A percentile compares a stretch with the other conserved stretches of the same genome.
phyloP scores from a whole-genome alignment of 2,797 vertebrate species.

The Pangasius macronema region DNA sequence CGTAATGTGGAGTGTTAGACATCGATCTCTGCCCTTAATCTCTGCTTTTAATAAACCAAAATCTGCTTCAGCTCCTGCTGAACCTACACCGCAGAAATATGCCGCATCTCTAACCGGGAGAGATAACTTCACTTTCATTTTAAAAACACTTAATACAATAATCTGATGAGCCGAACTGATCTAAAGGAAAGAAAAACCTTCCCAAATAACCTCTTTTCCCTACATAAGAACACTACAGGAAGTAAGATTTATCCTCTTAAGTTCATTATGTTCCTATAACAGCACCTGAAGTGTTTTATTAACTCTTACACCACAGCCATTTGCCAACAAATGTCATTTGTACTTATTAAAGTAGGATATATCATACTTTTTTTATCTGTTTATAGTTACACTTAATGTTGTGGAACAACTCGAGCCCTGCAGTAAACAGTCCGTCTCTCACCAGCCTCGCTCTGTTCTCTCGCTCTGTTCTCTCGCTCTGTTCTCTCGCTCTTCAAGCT shows the following conservation, averaged over 20 bases:
- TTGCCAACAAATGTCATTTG: background rate
- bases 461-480: background rate
- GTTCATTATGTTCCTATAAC: background rate
- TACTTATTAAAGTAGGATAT: background rate
- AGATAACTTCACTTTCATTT: background rate
- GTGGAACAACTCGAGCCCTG: no score
- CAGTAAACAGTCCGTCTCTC: background rate
- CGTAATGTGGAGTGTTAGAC: slow-evolving; percentile 32
- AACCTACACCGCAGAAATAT: background rate
- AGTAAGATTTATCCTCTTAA: background rate
- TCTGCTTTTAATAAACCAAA: slow-evolving; percentile 10
- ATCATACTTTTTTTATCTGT: background rate
- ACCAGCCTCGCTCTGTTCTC: background rate
- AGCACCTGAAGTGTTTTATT: background rate
- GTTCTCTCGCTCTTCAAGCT: background rate
- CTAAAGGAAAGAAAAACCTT: background rate
- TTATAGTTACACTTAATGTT: background rate
- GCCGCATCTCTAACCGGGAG: background rate
- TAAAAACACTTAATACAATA: background rate
- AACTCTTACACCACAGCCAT: background rate
- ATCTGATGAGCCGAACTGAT: no score
- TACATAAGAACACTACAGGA: background rate
- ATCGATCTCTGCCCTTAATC: slow-evolving; percentile 29
- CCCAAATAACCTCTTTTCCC: background rate
- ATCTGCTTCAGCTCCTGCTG: background rate